Evolutionary conservation across 1,140 invertebrate species (phyloP).

Genomic region (Plodia interpunctella): DNA sequence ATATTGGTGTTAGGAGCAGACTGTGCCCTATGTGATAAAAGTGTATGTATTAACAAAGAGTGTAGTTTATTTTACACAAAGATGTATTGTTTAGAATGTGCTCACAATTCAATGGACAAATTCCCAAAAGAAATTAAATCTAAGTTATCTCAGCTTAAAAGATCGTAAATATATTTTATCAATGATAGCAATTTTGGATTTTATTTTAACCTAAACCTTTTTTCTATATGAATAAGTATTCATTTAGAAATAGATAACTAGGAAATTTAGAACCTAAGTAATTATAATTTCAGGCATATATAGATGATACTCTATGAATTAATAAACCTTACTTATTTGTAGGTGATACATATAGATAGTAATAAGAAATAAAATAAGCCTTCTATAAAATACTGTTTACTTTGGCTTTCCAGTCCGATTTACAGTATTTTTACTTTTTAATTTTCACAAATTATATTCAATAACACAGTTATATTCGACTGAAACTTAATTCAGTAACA

Average conservation of each 20-base stretch:
- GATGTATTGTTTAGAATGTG: slow-evolving; percentile 85
- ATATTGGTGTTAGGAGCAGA: slow-evolving; percentile 84
- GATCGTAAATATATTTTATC: slow-evolving; percentile 8
- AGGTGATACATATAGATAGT: too few species aligned
- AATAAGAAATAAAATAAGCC: slow-evolving; percentile 25
- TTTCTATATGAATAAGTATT: too few species aligned
- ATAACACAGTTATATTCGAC: slow-evolving; percentile 67
- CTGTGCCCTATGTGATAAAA: slow-evolving; percentile 82
- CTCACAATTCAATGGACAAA: slow-evolving; percentile 74
- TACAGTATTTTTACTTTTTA: slow-evolving; percentile 62
- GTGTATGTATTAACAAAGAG: slow-evolving; percentile 83
- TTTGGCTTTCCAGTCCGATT: slow-evolving; percentile 74
- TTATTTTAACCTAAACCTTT: neutral
- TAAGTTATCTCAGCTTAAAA: slow-evolving; percentile 40
- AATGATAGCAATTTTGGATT: neutral
- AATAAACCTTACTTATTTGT: too few species aligned
- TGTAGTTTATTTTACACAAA: slow-evolving; percentile 89
- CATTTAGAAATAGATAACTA: too few species aligned
- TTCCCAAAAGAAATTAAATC: slow-evolving; percentile 80
- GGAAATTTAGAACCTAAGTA: too few species aligned
- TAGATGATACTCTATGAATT: too few species aligned
- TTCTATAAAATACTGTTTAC: slow-evolving; percentile 74
- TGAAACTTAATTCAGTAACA: slow-evolving; percentile 50
- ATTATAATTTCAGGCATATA: too few species aligned
- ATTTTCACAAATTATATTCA: slow-evolving; percentile 66